Percentiles rank a stretch among this genome's conserved stretches.
These are phyloP conservation scores for Didymodactylos carnosus DNA, from an alignment of 2,888 invertebrate genomes.

Conservation along the genomic window DNA sequence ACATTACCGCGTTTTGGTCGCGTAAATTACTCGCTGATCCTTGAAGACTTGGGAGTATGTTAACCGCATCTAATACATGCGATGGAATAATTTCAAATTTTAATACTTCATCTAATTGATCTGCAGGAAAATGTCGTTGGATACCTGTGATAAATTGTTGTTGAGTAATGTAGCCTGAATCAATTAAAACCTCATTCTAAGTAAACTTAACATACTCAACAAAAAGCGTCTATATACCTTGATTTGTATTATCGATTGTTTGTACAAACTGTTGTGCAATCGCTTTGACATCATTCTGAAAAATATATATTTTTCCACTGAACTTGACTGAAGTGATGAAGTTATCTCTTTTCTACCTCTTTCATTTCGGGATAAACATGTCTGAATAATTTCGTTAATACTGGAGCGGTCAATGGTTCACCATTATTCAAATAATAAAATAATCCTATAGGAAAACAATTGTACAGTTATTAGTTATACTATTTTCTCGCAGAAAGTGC, in stretches of 20 bases:
- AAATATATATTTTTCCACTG: neutral
- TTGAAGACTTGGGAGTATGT: neutral
- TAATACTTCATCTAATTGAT: neutral
- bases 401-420: neutral
- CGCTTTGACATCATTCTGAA: constrained; percentile 1
- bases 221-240: neutral
- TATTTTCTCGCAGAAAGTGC: neutral
- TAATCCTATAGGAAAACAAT: neutral
- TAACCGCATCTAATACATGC: neutral
- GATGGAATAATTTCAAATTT: constrained; percentile 7
- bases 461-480: neutral
- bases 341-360: neutral
- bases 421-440: constrained; percentile 11
- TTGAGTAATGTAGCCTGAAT: neutral
- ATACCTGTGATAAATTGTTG: constrained; percentile 1
- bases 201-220: neutral
- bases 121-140: neutral
- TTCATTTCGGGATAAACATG: constrained; percentile 3
- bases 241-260: neutral
- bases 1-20: neutral
- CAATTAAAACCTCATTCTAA: neutral
- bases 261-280: neutral
- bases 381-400: constrained; percentile 3
- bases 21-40: constrained; percentile 2
- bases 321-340: too few relatives aligned